Conservation (phyloP, 2,888 invertebrate genomes). For the Osmoderma eremita region DNA sequence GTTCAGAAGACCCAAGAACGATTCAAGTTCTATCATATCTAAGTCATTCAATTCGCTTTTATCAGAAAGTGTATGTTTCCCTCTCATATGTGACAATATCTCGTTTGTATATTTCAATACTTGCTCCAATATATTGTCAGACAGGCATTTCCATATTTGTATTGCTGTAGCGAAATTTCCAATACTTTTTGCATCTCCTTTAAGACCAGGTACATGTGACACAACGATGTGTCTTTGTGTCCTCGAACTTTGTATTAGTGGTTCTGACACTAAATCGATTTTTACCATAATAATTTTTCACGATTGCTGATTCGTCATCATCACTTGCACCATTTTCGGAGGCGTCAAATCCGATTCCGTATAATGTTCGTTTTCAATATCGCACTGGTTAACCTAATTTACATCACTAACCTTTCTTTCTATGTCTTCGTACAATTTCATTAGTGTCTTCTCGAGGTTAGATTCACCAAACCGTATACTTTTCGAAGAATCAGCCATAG, state of each 20-base stretch:
- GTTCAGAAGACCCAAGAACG: too few relatives aligned
- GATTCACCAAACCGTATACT: background rate
- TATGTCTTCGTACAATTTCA: too few relatives aligned
- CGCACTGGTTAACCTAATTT: too few relatives aligned
- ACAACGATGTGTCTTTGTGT: conserved; percentile 9
- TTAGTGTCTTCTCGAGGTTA: too few relatives aligned
- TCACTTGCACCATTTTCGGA: too few relatives aligned
- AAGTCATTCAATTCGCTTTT: background rate
- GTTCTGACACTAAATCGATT: conserved; percentile 18
- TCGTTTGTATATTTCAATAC: conserved; percentile 2
- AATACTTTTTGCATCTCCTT: conserved; percentile 17
- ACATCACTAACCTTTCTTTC: too few relatives aligned
- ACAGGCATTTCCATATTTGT: conserved; percentile 22
- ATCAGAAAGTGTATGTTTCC: conserved; percentile 2
- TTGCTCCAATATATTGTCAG: background rate
- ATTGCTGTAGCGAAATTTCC: conserved; percentile 18
- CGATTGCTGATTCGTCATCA: too few relatives aligned
- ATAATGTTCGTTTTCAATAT: too few relatives aligned
- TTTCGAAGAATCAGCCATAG: conserved; percentile 6
- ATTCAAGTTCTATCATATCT: conserved; percentile 13
- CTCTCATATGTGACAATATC: conserved; percentile 14
- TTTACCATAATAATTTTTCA: too few relatives aligned
- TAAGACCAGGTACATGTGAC: conserved; percentile 15
- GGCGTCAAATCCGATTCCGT: too few relatives aligned
- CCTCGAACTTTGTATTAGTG: background rate